Percentiles rank a stretch among this genome's conserved stretches.
These are phyloP conservation scores for Zingel zingel DNA, from an alignment of 2,113 vertebrate species.

Conservation along the genomic window DNA sequence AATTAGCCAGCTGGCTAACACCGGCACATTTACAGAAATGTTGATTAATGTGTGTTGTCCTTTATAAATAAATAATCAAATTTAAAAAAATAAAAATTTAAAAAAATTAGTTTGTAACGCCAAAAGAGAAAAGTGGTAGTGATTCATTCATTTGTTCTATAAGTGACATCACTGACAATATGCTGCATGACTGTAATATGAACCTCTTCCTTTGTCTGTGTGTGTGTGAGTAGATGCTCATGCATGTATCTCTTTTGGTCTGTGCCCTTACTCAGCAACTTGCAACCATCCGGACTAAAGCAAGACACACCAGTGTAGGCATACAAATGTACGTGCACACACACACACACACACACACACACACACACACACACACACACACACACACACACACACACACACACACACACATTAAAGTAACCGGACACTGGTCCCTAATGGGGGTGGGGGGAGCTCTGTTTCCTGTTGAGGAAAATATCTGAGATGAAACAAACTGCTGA, in stretches of 20 bases:
- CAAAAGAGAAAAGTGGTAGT: too few relatives aligned
- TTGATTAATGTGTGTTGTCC: too few relatives aligned
- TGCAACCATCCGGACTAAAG: conserved; percentile 38
- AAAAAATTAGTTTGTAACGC: too few relatives aligned
- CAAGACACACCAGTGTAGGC: conserved; percentile 36
- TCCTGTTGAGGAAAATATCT: conserved; percentile 75
- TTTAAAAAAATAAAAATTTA: too few relatives aligned
- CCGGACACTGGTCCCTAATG: conserved; percentile 74
- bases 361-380: conserved; percentile 7
- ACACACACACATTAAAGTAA: conserved; percentile 67
- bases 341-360: conserved; percentile 42
- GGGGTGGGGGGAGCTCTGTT: conserved; percentile 57
- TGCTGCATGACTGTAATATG: conserved; percentile 65
- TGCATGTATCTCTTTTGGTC: conserved; percentile 29
- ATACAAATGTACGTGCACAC: conserved; percentile 18
- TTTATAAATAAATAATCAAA: too few relatives aligned
- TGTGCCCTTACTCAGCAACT: conserved; percentile 71
- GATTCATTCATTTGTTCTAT: conserved; percentile 21
- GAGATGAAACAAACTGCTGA: conserved; percentile 79
- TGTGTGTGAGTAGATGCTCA: not conserved
- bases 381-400: conserved; percentile 25
- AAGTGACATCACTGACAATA: conserved; percentile 66
- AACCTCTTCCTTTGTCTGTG: conserved; percentile 46
- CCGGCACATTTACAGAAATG: too few relatives aligned
- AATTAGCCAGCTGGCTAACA: too few relatives aligned